Evolutionary conservation across 1,140 invertebrate genomes (phyloP), one percentile per base, ranked within the genome.

Genomic region (Steinernema khuongi): DNA sequence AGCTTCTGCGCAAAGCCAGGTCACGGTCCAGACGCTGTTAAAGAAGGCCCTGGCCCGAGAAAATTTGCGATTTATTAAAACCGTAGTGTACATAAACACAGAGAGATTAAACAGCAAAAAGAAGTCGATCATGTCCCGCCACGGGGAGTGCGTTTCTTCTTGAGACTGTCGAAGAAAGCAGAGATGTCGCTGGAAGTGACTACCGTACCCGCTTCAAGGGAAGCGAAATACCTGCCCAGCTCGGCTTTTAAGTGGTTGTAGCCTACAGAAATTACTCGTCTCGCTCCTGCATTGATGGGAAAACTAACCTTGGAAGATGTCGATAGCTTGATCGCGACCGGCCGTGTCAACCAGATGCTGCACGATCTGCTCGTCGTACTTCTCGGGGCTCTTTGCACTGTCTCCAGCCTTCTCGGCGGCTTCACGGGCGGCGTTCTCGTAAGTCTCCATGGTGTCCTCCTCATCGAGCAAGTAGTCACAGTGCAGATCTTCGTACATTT

Each of bases 401-500:
- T 33, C 31, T 0, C 32, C 44, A 7, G 68, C 66, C 4, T 72
- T 70, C 33, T 31, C 60, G 11, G 36, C 72, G 30, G 43, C 30
- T 30, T 77, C 70, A 28, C 44, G 41, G 7, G 70, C 32, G 1
- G 33, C 72, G 1, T 79, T 41, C 22, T 79, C 74, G 44, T 73
- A 81, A 1, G 18, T 43, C 1, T 67, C 60, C 1, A 83, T 50
- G n/a, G 79, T 73, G 69, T 81, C 81, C 31, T 81, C 77, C 19
- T 72, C 33, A 1, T 81, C 81, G 29, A 81, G 18, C 19, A 81
- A 73, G 70, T 60, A 81, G 31, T 74, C 43, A 67, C 73, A 79
- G 28, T 83, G 70, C 1, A 69, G 60, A 68, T 77, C 68, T 19
- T 82, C 81, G 71, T 81, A 82, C 1, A 82, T 68, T 22, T 68